Conservation (phyloP, 2,888 invertebrate species). For the Sclerodermus sp. region DNA sequence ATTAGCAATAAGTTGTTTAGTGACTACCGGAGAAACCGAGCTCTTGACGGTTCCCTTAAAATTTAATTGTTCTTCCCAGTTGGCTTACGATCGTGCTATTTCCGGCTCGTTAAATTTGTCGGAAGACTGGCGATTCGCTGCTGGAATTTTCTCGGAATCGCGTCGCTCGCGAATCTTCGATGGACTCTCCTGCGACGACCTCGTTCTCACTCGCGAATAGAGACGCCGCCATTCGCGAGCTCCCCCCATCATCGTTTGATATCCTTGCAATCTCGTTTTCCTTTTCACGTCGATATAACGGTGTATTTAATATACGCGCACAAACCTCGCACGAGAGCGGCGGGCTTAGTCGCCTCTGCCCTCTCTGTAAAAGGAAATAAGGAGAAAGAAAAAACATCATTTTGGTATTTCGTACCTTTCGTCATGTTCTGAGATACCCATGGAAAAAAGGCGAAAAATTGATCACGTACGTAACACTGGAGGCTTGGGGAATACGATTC, state of each 20-base stretch:
- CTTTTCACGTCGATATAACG: conserved; percentile 4
- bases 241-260: neutral
- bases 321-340: too few species aligned
- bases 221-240: too few species aligned
- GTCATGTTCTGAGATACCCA: too few species aligned
- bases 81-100: conserved; percentile 14
- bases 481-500: too few species aligned
- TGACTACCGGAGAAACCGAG: conserved; percentile 14
- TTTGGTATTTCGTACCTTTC: too few species aligned
- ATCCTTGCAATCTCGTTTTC: conserved; percentile 3
- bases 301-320: too few species aligned
- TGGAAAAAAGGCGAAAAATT: too few species aligned
- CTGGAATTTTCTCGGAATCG: conserved; percentile 18
- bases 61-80: conserved; percentile 14
- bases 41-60: conserved; percentile 4
- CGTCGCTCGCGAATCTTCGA: conserved; percentile 1
- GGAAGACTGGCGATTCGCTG: conserved; percentile 18
- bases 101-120: conserved; percentile 26
- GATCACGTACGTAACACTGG: too few species aligned
- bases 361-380: too few species aligned
- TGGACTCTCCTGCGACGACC: neutral
- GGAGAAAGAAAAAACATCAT: too few species aligned
- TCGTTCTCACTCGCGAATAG: neutral
- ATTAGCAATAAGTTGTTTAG: neutral
- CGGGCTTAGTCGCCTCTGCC: too few species aligned